phyloP scores from a whole-genome alignment of 2,797 vertebrate species.

The Neosilurus mollespiculum region DNA sequence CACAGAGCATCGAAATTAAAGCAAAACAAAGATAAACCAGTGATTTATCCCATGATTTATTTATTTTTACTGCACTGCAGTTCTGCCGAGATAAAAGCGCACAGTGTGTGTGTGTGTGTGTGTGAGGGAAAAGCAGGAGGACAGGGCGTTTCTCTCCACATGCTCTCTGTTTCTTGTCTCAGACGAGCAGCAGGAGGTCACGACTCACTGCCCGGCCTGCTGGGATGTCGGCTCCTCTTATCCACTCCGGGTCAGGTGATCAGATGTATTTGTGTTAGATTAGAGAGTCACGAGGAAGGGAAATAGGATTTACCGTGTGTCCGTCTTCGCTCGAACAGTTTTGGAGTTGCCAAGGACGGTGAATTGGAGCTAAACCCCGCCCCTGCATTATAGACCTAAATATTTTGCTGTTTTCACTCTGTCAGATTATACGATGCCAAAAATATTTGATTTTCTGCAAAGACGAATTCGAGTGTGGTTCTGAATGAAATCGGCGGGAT shows the following conservation, averaged over 20 bases:
- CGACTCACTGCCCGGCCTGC: constrained; percentile 22
- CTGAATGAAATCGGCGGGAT: neutral
- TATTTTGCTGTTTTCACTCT: neutral
- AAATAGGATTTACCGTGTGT: constrained; percentile 71
- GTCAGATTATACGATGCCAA: neutral
- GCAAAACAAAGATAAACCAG: neutral
- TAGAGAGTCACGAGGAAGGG: constrained; percentile 75
- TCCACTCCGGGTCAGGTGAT: constrained; percentile 75
- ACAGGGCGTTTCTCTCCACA: constrained; percentile 19
- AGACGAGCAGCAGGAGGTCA: constrained; percentile 13
- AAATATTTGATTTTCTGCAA: neutral
- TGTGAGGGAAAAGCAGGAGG: neutral
- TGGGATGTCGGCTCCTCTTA: constrained; percentile 56
- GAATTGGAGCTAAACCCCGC: neutral
- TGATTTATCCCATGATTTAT: neutral
- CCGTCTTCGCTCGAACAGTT: neutral
- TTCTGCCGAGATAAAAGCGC: constrained; percentile 46
- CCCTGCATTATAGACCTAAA: neutral
- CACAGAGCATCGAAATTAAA: neutral
- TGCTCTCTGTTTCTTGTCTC: neutral
- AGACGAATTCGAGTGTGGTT: neutral
- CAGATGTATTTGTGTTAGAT: constrained; percentile 67
- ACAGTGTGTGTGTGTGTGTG: constrained; percentile 9
- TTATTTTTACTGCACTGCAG: constrained; percentile 36
- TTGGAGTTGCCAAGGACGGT: neutral